These are phyloP conservation scores for Hydroisotoma schaefferi DNA, from an alignment of 2,888 invertebrate genomes.

Conservation along the genomic window DNA sequence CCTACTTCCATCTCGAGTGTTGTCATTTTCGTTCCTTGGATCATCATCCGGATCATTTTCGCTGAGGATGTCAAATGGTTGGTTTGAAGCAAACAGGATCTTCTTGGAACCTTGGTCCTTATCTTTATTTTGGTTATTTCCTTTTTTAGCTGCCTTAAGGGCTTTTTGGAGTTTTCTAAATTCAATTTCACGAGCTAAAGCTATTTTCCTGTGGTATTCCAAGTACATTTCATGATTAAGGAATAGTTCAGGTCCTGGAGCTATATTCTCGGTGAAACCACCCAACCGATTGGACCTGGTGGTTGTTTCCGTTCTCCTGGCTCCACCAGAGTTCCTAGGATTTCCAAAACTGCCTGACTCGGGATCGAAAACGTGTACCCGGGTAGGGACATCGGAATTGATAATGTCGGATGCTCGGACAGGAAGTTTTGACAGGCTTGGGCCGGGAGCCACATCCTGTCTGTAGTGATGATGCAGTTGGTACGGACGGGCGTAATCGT, in stretches of 20 bases:
- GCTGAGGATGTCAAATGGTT: conserved; percentile 34
- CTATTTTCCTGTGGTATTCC: conserved; percentile 44
- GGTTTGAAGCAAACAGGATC: conserved; percentile 32
- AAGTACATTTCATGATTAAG: conserved; percentile 45
- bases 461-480: conserved; percentile 14
- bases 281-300: conserved; percentile 13
- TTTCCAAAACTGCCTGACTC: conserved; percentile 30
- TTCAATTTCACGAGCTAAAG: conserved; percentile 29
- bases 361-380: conserved; percentile 37
- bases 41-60: conserved; percentile 23
- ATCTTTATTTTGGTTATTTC: conserved; percentile 1
- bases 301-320: no score
- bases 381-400: conserved; percentile 22
- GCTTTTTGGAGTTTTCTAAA: conserved; percentile 11
- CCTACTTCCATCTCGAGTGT: not conserved
- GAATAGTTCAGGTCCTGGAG: conserved; percentile 41
- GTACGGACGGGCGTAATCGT: no score
- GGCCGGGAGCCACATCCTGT: conserved; percentile 23
- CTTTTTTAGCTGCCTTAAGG: no score
- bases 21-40: no score
- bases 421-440: conserved; percentile 35
- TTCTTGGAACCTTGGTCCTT: conserved; percentile 12
- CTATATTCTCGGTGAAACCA: conserved; percentile 30
- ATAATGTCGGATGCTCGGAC: conserved; percentile 19
- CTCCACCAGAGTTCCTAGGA: conserved; percentile 25